Evolutionary conservation across 1,140 invertebrate genomes (phyloP).

Genomic region (Diprion similis): DNA sequence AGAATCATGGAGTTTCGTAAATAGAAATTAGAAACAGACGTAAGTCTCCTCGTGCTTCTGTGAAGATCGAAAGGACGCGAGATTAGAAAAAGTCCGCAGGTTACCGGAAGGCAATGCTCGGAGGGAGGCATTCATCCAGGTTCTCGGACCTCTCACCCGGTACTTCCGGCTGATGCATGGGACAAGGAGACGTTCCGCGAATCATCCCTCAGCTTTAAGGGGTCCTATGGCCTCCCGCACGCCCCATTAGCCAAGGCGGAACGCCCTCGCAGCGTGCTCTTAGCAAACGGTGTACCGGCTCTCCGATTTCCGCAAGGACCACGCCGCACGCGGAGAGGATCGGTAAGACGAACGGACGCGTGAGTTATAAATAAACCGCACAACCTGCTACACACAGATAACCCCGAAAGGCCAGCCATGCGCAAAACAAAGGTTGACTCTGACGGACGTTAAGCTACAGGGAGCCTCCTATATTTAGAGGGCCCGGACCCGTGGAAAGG

Average conservation of each 20-base stretch:
- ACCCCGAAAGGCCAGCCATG: slow-evolving; percentile 46
- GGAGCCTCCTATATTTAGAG: slow-evolving; percentile 3
- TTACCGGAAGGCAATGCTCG: too few species aligned
- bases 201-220: slow-evolving; percentile 5
- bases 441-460: slow-evolving; percentile 19
- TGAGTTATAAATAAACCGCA: slow-evolving; percentile 48
- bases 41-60: too few species aligned
- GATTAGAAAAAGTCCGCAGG: too few species aligned
- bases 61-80: too few species aligned
- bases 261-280: not conserved
- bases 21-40: too few species aligned
- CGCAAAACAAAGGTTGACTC: slow-evolving; percentile 49
- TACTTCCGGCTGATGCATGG: too few species aligned
- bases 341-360: slow-evolving; percentile 32
- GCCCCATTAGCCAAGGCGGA: slow-evolving; percentile 8
- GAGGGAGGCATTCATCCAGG: too few species aligned
- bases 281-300: not conserved
- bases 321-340: slow-evolving; percentile 16
- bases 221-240: not conserved
- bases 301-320: not conserved
- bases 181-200: not conserved
- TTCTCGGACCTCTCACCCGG: too few species aligned
- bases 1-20: too few species aligned
- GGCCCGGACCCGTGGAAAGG: not conserved
- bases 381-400: slow-evolving; percentile 48